Conservation (phyloP, 2,113 vertebrate species). For the Ceyx melanurus region DNA sequence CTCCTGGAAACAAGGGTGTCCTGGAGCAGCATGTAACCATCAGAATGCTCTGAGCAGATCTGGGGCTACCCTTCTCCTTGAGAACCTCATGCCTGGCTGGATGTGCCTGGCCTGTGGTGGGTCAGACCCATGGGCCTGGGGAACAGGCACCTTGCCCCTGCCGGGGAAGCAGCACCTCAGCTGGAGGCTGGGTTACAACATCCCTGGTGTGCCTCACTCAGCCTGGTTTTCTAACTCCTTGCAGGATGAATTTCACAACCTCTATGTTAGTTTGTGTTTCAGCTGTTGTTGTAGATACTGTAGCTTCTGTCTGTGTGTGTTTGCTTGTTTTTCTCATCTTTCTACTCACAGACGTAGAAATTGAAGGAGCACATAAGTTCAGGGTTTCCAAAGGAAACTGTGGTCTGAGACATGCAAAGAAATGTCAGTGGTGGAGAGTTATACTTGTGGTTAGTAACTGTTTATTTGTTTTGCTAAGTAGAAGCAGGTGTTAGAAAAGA, state of each 20-base stretch:
- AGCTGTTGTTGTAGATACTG: slow-evolving; percentile 43
- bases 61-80: background rate
- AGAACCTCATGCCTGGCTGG: background rate
- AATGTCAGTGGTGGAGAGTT: slow-evolving; percentile 15
- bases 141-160: background rate
- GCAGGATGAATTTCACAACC: background rate
- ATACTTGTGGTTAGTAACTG: slow-evolving; percentile 33
- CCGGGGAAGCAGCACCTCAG: background rate
- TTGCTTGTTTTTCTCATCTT: slow-evolving; percentile 35
- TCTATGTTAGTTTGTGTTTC: background rate
- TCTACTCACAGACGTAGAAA: background rate
- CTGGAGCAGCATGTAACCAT: background rate
- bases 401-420: slow-evolving; percentile 35
- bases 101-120: rapidly evolving
- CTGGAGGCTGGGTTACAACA: background rate
- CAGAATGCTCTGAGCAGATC: background rate
- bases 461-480: slow-evolving; percentile 61
- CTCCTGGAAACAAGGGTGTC: background rate
- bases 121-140: background rate
- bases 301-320: background rate
- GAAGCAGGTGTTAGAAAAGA: slow-evolving; percentile 37
- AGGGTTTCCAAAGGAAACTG: slow-evolving; percentile 47
- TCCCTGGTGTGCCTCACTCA: rapidly evolving
- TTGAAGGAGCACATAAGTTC: background rate
- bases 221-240: background rate